Percentiles rank a stretch among this genome's conserved stretches.
phyloP scores from a whole-genome alignment of 2,797 vertebrate genomes.

The Myotis planiceps region DNA sequence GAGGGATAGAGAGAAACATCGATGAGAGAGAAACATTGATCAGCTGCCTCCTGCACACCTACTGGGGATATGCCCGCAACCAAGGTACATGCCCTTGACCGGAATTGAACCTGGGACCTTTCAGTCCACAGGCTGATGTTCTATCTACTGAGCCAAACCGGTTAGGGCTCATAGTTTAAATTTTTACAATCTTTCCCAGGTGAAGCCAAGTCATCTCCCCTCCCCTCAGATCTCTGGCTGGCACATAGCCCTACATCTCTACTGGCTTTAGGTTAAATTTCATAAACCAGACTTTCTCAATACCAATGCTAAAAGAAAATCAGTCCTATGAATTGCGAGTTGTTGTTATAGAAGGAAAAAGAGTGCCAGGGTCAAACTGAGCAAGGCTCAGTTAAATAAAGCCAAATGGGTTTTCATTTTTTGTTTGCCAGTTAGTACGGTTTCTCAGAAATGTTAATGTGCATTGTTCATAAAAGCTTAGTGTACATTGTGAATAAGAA shows the following conservation, averaged over 20 bases:
- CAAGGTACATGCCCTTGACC: too few relatives aligned
- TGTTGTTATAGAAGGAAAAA: background rate
- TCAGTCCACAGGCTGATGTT: too few relatives aligned
- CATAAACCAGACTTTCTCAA: background rate
- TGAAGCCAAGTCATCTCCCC: background rate
- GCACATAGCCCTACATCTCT: background rate
- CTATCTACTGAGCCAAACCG: too few relatives aligned
- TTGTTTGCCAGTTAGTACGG: background rate
- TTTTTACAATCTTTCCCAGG: background rate
- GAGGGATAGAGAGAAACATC: too few relatives aligned
- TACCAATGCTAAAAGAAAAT: background rate
- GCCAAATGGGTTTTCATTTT: background rate
- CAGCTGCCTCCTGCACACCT: too few relatives aligned
- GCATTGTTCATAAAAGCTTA: background rate
- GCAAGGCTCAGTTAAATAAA: background rate
- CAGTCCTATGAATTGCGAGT: background rate
- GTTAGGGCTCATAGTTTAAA: background rate
- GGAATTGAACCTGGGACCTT: too few relatives aligned
- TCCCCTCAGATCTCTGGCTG: background rate
- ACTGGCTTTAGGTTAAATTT: background rate
- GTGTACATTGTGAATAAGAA: background rate
- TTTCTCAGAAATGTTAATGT: background rate
- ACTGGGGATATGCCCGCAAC: too few relatives aligned
- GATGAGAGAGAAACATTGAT: too few relatives aligned
- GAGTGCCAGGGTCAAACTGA: background rate